phyloP scores from a whole-genome alignment of 2,797 vertebrate species.

The Carcharodon carcharias region DNA sequence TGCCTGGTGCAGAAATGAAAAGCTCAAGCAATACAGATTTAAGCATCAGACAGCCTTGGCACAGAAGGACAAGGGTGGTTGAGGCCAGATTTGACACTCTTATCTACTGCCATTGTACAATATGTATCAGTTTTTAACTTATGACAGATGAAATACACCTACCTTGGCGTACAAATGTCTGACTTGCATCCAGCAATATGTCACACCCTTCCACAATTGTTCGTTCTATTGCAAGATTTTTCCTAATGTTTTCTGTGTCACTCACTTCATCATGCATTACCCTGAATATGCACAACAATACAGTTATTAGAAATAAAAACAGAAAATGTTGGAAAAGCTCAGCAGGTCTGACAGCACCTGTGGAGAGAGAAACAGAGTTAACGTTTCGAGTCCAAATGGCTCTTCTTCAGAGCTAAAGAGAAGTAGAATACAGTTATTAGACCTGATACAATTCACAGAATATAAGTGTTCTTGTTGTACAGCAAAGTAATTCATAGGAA shows the following conservation, averaged over 20 bases:
- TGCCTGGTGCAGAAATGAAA: not conserved
- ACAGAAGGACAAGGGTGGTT: not conserved
- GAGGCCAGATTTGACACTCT: not conserved
- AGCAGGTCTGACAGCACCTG: too few relatives aligned
- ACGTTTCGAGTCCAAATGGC: too few relatives aligned
- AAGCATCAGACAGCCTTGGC: not conserved
- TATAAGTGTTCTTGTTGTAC: not conserved
- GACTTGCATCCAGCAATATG: slow-evolving; percentile 92
- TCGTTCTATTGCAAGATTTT: slow-evolving; percentile 94
- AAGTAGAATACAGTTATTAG: not conserved
- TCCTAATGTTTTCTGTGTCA: slow-evolving; percentile 96
- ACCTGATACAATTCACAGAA: not conserved
- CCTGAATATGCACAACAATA: slow-evolving; percentile 53
- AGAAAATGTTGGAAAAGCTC: too few relatives aligned
- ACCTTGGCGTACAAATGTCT: slow-evolving; percentile 98
- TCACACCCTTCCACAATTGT: slow-evolving; percentile 98
- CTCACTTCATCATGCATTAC: slow-evolving; percentile 98
- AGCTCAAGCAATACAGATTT: not conserved
- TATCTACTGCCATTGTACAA: not conserved
- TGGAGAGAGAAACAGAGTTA: too few relatives aligned
- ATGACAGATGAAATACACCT: slow-evolving; percentile 43
- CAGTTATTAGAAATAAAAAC: not conserved
- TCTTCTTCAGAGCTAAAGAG: too few relatives aligned
- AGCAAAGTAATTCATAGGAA: not conserved
- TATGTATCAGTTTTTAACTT: not conserved